Evolutionary conservation across 2,888 invertebrate genomes (phyloP).

Genomic region (Caenorhabditis drosophilae): DNA sequence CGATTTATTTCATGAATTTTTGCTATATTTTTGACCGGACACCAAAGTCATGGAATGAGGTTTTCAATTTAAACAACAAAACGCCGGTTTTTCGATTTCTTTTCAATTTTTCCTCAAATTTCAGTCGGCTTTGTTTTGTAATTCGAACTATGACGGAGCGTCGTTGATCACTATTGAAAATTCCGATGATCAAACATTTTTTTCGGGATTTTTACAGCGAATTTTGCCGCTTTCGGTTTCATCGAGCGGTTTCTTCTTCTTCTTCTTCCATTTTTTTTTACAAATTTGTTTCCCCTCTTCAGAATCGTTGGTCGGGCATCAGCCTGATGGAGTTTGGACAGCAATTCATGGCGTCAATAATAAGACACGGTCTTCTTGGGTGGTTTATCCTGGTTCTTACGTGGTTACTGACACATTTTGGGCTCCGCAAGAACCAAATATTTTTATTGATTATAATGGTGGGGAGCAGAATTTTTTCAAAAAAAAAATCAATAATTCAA

Average conservation of each 20-base stretch:
- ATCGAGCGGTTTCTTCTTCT: neutral
- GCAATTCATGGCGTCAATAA: constrained; percentile 43
- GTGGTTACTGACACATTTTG: constrained; percentile 38
- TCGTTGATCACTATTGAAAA: constrained; percentile 17
- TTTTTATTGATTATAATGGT: constrained; percentile 48
- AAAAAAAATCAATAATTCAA: neutral
- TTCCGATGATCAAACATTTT: constrained; percentile 35
- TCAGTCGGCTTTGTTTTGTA: constrained; percentile 27
- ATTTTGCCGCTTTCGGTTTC: constrained; percentile 12
- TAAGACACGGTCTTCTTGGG: constrained; percentile 40
- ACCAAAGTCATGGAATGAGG: constrained; percentile 25
- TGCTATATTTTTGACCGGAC: constrained; percentile 27
- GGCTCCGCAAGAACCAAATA: constrained; percentile 47
- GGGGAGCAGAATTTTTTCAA: neutral
- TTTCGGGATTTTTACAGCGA: constrained; percentile 36
- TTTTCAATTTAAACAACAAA: neutral
- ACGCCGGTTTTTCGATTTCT: neutral
- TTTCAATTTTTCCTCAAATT: neutral
- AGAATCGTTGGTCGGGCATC: too few species aligned
- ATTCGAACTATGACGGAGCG: constrained; percentile 16
- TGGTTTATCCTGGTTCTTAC: constrained; percentile 43
- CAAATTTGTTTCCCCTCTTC: too few species aligned
- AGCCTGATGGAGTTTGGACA: constrained; percentile 42
- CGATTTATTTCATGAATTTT: constrained; percentile 24
- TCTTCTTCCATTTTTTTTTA: too few species aligned